Evolutionary conservation across 2,113 vertebrate genomes (phyloP), one percentile per base, ranked within the genome.

Genomic region (Mesitornis unicolor): DNA sequence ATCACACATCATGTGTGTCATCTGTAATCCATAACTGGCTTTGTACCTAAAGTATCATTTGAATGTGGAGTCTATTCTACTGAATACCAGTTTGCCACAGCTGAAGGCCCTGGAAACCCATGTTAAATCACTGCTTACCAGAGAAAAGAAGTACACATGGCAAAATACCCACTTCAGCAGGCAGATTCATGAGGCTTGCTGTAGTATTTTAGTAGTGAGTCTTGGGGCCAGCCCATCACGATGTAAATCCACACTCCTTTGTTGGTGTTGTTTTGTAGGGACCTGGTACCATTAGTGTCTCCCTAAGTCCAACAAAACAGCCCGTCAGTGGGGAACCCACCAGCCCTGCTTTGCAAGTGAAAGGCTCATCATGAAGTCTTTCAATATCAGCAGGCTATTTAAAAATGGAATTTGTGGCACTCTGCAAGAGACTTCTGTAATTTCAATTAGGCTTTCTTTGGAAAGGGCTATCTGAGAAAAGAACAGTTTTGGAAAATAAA

Each of bases 381-480:
- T 95, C 84, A 93, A 28, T 83, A 91, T 82, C 67, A 90, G 75
- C 83, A 89, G 89, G 85, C 53, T 91, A 87, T 87, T 94, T 94
- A 71, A 84, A 94, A 94, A 87, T 90, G 25, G 92, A 86, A 95
- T 94, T 93, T 95, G 61, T 92, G 89, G 91, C 80, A 79, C 90
- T 64, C 90, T 84, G 81, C 90, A 91, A 91, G 79, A 92, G 65
- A 91, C 81, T 97, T 95, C 83, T 95, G 84, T 91, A 84, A 81
- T 78, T 95, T 71, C 90, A 93, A 95, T 95, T 91, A 57, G 90
- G 90, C 92, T 87, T 85, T 93, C 79, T 93, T 97, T 92, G 80
- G 89, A 82, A 77, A n/a, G 50, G 87, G 59, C 79, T 91, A 83
- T 92, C 67, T 79, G 86, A 92, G 94, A 96, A 92, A 97, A 96